Evolutionary conservation across 2,797 vertebrate species (phyloP).

Genomic region (Orestias chungarensis): DNA sequence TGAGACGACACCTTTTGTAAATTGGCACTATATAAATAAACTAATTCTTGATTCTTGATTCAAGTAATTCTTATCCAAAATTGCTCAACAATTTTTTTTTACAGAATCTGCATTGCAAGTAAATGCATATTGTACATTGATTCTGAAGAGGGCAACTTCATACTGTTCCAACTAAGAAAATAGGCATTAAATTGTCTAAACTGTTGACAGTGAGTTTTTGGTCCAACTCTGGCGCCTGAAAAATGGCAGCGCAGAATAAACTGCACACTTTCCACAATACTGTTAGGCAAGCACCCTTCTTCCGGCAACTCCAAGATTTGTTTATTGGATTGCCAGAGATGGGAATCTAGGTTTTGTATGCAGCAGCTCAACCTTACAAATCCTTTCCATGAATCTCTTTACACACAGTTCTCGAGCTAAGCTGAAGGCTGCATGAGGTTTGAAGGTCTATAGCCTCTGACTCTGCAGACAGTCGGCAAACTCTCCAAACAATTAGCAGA

Average conservation of each 20-base stretch:
- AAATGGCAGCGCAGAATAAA: background rate
- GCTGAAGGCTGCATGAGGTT: background rate
- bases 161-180: background rate
- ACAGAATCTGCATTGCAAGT: background rate
- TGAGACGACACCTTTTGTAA: no score
- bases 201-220: background rate
- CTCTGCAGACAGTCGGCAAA: background rate
- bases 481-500: background rate
- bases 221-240: background rate
- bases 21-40: no score
- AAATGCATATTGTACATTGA: background rate
- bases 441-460: background rate
- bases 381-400: background rate
- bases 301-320: background rate
- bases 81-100: no score
- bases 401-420: background rate
- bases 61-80: no score
- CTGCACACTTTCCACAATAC: background rate
- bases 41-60: no score
- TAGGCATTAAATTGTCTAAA: background rate
- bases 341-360: background rate
- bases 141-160: background rate
- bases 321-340: background rate
- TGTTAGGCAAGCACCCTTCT: background rate
- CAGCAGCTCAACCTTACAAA: background rate